Evolutionary conservation across 2,888 invertebrate genomes (phyloP).

Genomic region (Tromatobia lineatoria): DNA sequence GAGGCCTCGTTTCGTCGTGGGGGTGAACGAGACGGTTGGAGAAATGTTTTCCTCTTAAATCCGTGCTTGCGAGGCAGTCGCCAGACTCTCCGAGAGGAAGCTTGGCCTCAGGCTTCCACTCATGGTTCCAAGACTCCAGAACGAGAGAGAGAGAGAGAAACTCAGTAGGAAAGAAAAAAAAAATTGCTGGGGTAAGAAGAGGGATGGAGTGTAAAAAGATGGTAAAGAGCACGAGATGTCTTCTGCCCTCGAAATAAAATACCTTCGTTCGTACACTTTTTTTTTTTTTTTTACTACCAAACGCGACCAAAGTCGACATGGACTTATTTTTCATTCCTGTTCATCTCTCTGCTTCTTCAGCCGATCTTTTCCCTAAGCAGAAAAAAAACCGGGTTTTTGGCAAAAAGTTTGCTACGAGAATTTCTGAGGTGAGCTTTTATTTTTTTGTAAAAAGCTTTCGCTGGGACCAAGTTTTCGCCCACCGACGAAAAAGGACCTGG

Average conservation of each 20-base stretch:
- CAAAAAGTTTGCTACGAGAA: slow-evolving; percentile 36
- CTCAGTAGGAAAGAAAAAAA: slow-evolving; percentile 21
- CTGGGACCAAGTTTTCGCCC: not conserved
- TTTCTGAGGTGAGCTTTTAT: slow-evolving; percentile 27
- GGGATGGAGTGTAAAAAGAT: slow-evolving; percentile 56
- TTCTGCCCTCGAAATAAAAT: slow-evolving; percentile 57
- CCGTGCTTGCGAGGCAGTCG: slow-evolving; percentile 59
- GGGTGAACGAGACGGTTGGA: slow-evolving; percentile 33
- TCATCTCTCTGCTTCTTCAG: slow-evolving; percentile 26
- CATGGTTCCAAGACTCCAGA: slow-evolving; percentile 28
- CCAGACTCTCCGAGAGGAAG: slow-evolving; percentile 41
- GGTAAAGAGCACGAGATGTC: slow-evolving; percentile 57
- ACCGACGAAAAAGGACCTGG: not conserved
- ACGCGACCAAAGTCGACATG: slow-evolving; percentile 49
- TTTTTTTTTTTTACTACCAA: slow-evolving; percentile 3
- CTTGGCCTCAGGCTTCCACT: slow-evolving; percentile 62
- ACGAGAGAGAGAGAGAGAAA: slow-evolving; percentile 28
- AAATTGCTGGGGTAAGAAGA: slow-evolving; percentile 23
- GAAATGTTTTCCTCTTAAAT: slow-evolving; percentile 66
- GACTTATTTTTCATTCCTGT: slow-evolving; percentile 50
- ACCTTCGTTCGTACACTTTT: slow-evolving; percentile 50
- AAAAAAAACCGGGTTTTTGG: slow-evolving; percentile 37
- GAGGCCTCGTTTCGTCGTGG: slow-evolving; percentile 59
- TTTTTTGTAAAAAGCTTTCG: slow-evolving; percentile 34
- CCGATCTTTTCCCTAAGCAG: slow-evolving; percentile 36